phyloP scores from a whole-genome alignment of 2,888 invertebrate species.

The Leucoptera coffeella region DNA sequence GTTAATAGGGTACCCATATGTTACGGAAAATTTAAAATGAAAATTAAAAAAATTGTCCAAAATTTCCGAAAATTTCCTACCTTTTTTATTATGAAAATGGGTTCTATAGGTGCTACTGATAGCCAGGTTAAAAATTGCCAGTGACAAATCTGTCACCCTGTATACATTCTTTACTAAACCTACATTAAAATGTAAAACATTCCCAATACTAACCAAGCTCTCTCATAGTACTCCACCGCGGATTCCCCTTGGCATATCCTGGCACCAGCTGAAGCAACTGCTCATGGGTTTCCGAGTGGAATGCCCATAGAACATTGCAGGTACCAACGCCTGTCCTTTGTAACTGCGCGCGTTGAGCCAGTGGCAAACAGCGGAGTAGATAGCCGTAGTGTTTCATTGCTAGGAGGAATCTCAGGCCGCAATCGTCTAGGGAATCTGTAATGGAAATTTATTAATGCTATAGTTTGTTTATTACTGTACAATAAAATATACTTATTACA shows the following conservation, averaged over 20 bases:
- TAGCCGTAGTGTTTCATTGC: conserved; percentile 98
- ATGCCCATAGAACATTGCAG: conserved; percentile 96
- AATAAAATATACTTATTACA: neutral
- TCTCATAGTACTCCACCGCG: conserved; percentile 84
- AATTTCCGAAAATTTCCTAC: too few species aligned
- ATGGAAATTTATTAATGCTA: conserved; percentile 3
- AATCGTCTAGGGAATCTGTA: conserved; percentile 87
- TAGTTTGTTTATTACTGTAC: too few species aligned
- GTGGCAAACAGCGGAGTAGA: conserved; percentile 84
- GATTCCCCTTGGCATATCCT: conserved; percentile 75
- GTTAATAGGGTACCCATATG: too few species aligned
- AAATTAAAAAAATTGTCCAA: too few species aligned
- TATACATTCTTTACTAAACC: too few species aligned
- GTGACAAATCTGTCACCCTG: too few species aligned
- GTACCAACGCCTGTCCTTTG: conserved; percentile 83
- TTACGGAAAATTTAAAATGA: too few species aligned
- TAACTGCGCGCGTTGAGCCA: conserved; percentile 79
- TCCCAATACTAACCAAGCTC: conserved; percentile 60
- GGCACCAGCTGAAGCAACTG: conserved; percentile 88
- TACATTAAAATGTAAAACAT: too few species aligned
- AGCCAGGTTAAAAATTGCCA: too few species aligned
- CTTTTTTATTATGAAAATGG: too few species aligned
- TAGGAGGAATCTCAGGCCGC: conserved; percentile 90
- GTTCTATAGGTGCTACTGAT: too few species aligned
- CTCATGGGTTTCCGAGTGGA: conserved; percentile 96